A percentile compares a stretch with the other conserved stretches of the same genome.
Conservation (phyloP, 2,888 invertebrate genomes). For the Dendrolimus houi region DNA sequence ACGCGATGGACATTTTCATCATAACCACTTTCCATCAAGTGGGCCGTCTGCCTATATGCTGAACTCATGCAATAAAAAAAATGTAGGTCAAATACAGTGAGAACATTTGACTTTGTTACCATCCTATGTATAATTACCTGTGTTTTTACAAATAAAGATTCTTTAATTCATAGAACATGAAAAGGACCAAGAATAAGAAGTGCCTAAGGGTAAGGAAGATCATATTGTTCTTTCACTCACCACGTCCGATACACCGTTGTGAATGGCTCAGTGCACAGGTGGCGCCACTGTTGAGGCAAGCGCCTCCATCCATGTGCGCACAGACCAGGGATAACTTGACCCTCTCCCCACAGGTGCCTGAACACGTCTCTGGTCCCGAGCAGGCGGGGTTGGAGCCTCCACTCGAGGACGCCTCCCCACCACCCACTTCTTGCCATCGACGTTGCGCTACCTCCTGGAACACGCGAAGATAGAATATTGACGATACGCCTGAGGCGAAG, state of each 20-base stretch:
- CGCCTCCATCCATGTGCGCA: conserved; percentile 66
- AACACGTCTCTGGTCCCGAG: conserved; percentile 31
- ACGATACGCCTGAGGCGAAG: no score
- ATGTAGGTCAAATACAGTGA: no score
- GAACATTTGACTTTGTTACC: no score
- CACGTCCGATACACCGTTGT: conserved; percentile 63
- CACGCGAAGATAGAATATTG: no score
- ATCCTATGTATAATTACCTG: no score
- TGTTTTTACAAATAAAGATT: no score
- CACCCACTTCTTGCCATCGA: conserved; percentile 52
- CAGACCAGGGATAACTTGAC: conserved; percentile 51
- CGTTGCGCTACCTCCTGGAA: conserved; percentile 54
- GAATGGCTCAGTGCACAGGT: conserved; percentile 64
- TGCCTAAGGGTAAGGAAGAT: background rate
- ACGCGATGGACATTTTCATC: no score
- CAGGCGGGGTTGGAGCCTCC: conserved; percentile 29
- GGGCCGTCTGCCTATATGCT: no score
- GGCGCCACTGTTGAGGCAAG: conserved; percentile 41
- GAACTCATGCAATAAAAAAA: no score
- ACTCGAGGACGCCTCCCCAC: conserved; percentile 51
- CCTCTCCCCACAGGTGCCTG: conserved; percentile 42
- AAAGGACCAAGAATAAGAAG: no score
- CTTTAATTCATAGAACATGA: no score
- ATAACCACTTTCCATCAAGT: no score
- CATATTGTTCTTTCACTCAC: conserved; percentile 20